A percentile compares a stretch with the other conserved stretches of the same genome.
These are phyloP conservation scores for Danio choprae DNA, from an alignment of 2,797 vertebrate genomes.

Conservation along the genomic window DNA sequence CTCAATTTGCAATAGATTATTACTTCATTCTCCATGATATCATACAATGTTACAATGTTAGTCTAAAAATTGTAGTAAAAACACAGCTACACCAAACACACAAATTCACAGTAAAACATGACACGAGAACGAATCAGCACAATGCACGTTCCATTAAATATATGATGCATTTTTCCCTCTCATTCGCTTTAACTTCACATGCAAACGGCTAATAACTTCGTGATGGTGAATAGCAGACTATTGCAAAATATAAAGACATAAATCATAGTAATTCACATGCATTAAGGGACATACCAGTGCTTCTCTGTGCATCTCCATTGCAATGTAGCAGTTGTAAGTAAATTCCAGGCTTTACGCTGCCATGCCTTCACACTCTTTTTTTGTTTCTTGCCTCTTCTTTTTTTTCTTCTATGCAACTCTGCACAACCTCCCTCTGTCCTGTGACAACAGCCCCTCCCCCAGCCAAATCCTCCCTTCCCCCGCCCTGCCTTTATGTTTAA, in stretches of 20 bases:
- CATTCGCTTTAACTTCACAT: background rate
- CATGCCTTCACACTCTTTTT: slow-evolving; percentile 18
- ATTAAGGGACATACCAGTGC: slow-evolving; percentile 49
- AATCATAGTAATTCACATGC: background rate
- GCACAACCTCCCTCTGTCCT: slow-evolving; percentile 35
- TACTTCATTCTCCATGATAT: background rate
- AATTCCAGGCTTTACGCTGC: slow-evolving; percentile 41
- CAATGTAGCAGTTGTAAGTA: slow-evolving; percentile 33
- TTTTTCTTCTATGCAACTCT: slow-evolving; percentile 40
- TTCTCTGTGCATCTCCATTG: slow-evolving; percentile 40
- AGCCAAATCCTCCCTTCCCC: slow-evolving; percentile 48
- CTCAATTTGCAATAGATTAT: background rate
- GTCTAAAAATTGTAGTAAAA: no score
- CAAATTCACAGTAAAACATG: background rate
- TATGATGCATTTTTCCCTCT: background rate
- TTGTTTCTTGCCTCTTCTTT: slow-evolving; percentile 35
- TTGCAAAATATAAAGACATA: background rate
- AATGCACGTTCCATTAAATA: background rate
- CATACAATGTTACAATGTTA: no score
- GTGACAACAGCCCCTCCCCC: slow-evolving; percentile 59
- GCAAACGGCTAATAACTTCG: background rate
- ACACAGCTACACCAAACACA: background rate
- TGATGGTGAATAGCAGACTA: background rate
- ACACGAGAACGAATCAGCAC: background rate
- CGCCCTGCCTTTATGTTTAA: slow-evolving; percentile 37